Percentiles rank a stretch among this genome's conserved stretches.
Conservation (phyloP, 2,797 vertebrate genomes). For the Sphenodon punctatus region DNA sequence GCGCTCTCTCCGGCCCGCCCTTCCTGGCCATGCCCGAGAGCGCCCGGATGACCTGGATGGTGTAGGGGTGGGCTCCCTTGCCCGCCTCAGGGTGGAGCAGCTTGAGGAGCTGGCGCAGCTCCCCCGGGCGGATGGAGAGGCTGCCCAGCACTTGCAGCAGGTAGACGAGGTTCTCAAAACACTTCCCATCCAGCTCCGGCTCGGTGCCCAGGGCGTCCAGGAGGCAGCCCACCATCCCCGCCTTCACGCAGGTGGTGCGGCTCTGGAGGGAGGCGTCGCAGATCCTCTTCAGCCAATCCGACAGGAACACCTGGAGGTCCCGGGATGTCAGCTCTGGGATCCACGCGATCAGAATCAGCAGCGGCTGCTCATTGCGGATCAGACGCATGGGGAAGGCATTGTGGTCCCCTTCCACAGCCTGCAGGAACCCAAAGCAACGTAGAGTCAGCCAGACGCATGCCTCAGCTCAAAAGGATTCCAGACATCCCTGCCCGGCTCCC, state of each 20-base stretch:
- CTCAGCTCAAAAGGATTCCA: rapidly evolving
- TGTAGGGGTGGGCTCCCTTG: conserved; percentile 74
- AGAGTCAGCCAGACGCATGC: neutral
- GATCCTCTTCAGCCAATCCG: conserved; percentile 83
- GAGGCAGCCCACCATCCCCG: conserved; percentile 86
- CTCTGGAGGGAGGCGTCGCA: conserved; percentile 88
- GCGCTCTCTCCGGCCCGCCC: conserved; percentile 78
- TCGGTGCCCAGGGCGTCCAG: conserved; percentile 81
- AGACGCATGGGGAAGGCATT: conserved; percentile 74
- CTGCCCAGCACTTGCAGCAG: conserved; percentile 88
- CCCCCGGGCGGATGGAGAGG: conserved; percentile 85
- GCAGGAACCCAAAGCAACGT: neutral
- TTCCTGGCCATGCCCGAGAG: conserved; percentile 89
- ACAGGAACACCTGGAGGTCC: conserved; percentile 88
- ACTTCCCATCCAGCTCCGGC: conserved; percentile 77
- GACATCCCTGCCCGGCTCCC: too few species aligned
- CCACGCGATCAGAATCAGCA: conserved; percentile 92
- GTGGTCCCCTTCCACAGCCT: conserved; percentile 92
- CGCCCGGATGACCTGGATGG: conserved; percentile 78
- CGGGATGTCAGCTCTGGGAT: conserved; percentile 83
- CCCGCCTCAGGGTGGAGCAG: conserved; percentile 78
- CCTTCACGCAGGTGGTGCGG: conserved; percentile 90
- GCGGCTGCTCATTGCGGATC: conserved; percentile 91
- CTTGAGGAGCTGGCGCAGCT: conserved; percentile 86
- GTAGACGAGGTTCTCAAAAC: conserved; percentile 85